Evolutionary conservation across 2,888 invertebrate genomes (phyloP), one percentile per base, ranked within the genome.

Genomic region (Cantharis nigra): DNA sequence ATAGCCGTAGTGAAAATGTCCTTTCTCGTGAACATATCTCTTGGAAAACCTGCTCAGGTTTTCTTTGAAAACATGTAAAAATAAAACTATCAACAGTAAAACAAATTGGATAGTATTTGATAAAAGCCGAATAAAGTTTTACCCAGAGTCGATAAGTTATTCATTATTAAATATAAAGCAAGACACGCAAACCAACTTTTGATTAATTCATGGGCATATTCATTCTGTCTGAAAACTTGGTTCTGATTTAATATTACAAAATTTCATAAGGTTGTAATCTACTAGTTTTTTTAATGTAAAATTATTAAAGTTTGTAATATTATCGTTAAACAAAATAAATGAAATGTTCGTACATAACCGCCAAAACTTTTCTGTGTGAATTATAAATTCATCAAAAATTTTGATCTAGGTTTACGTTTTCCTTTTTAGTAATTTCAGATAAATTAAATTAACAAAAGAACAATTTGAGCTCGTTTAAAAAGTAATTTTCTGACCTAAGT

Each of bases 401-500:
- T n/a, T 49, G 5, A 49, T 49, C n/a, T 49, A n/a, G 49, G 49
- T 49, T 49, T 49, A 49, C n/a, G n/a, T 49, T 49, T 49, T 49
- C 5, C n/a, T n/a, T 49, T 49, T 49, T n/a, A 67, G 65, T 67
- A 67, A 67, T 67, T 67, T n/a, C 49, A 63, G 28, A 70, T 63
- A 74, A 74, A 77, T 71, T 74, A 71, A 71, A 77, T 77, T 77
- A 77, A 74, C 74, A 74, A 71, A 64, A 71, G 63, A 72, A 72
- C 72, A 72, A 73, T 73, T 69, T 70, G 14, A 33, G 62, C 26
- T 74, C 69, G 69, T 71, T 71, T n/a, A 71, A 69, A 74, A 74
- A 69, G 74, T 77, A 74, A 77, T 77, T 77, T 74, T 77, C 65
- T 77, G 74, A 74, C 77, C 69, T 71, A 74, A 77, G 70, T 65